phyloP scores from a whole-genome alignment of 2,888 invertebrate species.

The Dendrolimus houi region DNA sequence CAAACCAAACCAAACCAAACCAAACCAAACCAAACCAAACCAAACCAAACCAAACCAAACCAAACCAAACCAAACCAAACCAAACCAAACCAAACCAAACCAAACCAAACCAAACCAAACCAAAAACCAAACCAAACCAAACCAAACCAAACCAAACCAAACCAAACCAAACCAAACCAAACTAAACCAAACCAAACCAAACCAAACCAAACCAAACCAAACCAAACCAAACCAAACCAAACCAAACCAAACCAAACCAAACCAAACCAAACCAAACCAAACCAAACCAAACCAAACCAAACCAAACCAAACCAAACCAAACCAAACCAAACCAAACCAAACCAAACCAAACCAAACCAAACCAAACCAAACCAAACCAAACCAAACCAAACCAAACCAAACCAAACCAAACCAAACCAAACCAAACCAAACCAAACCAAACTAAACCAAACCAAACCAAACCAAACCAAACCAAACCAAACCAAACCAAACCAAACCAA shows the following conservation, averaged over 20 bases:
- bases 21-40: too few species aligned
- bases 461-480: constrained; percentile 10
- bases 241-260: constrained; percentile 16
- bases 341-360: too few species aligned
- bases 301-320: too few species aligned
- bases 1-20: too few species aligned
- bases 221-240: constrained; percentile 6
- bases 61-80: constrained; percentile 14
- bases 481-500: constrained; percentile 5
- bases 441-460: constrained; percentile 3
- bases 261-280: constrained; percentile 17
- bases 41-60: constrained; percentile 13
- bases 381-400: constrained; percentile 11
- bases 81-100: constrained; percentile 15
- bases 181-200: too few species aligned
- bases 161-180: too few species aligned
- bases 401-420: constrained; percentile 18
- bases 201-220: too few species aligned
- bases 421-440: constrained; percentile 3
- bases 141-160: too few species aligned
- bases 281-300: too few species aligned
- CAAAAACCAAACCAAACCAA: too few species aligned
- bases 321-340: too few species aligned
- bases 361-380: not conserved
- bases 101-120: not conserved